Percentiles rank a stretch among this genome's conserved stretches.
Conservation (phyloP, 2,888 invertebrate species). For the Chalcis sispes region DNA sequence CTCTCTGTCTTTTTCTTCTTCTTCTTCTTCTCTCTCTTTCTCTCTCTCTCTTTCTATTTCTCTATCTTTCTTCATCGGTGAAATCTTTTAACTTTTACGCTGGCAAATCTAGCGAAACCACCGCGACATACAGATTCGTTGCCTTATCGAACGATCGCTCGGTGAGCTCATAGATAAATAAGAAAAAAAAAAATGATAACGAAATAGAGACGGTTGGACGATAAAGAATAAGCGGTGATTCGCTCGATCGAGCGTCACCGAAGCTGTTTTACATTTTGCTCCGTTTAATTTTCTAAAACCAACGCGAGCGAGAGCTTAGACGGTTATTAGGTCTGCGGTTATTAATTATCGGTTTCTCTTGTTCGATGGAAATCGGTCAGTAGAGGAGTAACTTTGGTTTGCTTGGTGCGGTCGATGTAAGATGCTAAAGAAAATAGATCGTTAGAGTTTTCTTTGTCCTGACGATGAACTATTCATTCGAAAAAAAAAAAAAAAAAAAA, state of each 20-base stretch:
- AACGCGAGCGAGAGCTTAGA: constrained; percentile 24
- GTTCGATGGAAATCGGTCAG: constrained; percentile 52
- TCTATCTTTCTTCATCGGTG: constrained; percentile 49
- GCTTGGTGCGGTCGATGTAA: not conserved
- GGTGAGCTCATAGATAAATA: too few species aligned
- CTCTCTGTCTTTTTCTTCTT: too few species aligned
- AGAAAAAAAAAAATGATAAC: not conserved
- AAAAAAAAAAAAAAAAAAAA: too few species aligned
- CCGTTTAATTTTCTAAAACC: constrained; percentile 46
- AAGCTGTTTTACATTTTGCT: constrained; percentile 17
- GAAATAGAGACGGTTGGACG: not conserved
- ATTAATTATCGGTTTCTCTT: constrained; percentile 43
- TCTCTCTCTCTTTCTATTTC: too few species aligned
- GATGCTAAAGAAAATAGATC: not conserved
- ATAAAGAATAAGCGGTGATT: constrained; percentile 32
- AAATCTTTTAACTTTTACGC: constrained; percentile 35
- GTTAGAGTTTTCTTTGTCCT: constrained; percentile 10
- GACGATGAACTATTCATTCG: too few species aligned
- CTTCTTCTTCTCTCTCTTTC: too few species aligned
- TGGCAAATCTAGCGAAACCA: constrained; percentile 63
- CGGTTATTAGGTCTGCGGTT: constrained; percentile 40
- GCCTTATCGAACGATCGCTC: constrained; percentile 24
- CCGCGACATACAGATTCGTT: constrained; percentile 48
- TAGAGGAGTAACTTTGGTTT: constrained; percentile 25
- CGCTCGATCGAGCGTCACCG: constrained; percentile 59